Evolutionary conservation across 2,888 invertebrate genomes (phyloP), one percentile per base, ranked within the genome.

Genomic region (Netelia virgata): DNA sequence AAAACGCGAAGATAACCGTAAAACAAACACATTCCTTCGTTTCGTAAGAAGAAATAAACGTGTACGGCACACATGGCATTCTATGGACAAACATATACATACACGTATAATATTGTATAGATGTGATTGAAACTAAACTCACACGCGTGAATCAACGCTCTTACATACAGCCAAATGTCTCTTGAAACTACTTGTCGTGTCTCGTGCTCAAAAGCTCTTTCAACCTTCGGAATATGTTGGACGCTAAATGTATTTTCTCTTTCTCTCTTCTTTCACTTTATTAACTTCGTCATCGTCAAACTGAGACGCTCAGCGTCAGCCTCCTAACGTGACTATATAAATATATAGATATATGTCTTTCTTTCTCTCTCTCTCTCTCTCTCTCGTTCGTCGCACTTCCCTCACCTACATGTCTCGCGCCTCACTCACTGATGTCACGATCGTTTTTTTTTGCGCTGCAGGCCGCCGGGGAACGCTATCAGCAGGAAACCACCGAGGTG

Each of bases 401-500:
- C 59, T 68, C 68, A 78, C 70, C 74, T 70, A 41, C 68, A 11
- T 59, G 20, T 43, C 57, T 70, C 75, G 28, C 64, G 28, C 50
- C 55, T 69, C 81, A 53, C 69, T 69, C 63, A 73, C 83, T 88
- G 86, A 89, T 86, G 86, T 88, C 88, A 87, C 75, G 83, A 75
- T 87, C 78, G 78, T 79, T 84, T 75, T 57, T 53, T 78, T 80
- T 59, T 89, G 87, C 87, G 84, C 88, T 89, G 83, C 89, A 89
- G 88, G 82, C 86, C 68, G 69, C 76, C 85, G 87, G 86, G 75
- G 89, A 89, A 85, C 88, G 89, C 83, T 91, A 91, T 91, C 91
- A 90, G 88, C 91, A 91, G 91, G 91, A 91, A 91, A 89, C 91
- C 89, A 87, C 88, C 83, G 91, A 90, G 90, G 91, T 91, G 88